Conservation (phyloP, 2,888 invertebrate genomes). For the Nemoura dubitans region DNA sequence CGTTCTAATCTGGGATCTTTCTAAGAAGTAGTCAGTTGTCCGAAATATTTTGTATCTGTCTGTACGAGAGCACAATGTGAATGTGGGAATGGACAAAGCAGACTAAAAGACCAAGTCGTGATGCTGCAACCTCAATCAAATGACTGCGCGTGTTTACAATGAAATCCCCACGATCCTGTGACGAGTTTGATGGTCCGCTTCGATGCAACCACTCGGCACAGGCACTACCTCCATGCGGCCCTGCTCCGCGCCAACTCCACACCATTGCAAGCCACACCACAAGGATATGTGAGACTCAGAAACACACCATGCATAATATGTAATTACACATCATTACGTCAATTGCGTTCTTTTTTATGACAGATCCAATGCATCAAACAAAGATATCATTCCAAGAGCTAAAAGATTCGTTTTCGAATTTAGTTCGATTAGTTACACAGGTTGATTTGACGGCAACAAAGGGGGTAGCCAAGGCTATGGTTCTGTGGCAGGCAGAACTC, state of each 20-base stretch:
- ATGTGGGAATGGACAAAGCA: conserved; percentile 41
- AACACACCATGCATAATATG: conserved; percentile 40
- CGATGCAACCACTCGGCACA: not conserved
- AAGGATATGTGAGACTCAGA: not conserved
- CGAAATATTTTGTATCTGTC: conserved; percentile 23
- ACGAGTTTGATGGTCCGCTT: conserved; percentile 1
- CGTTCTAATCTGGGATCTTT: conserved; percentile 22
- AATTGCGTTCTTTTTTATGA: conserved; percentile 32
- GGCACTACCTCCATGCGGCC: not conserved
- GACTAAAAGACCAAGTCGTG: conserved; percentile 34
- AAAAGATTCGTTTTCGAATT: conserved; percentile 16
- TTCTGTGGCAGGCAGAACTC: not conserved
- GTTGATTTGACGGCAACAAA: conserved; percentile 17
- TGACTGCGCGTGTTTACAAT: conserved; percentile 32
- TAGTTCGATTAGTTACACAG: conserved; percentile 19
- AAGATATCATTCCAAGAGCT: conserved; percentile 40
- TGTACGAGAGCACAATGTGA: conserved; percentile 36
- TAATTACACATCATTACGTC: conserved; percentile 39
- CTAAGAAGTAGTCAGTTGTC: conserved; percentile 9
- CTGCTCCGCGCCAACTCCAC: not conserved
- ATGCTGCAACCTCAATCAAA: conserved; percentile 35
- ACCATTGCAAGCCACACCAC: too few relatives aligned
- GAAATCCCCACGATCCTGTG: conserved; percentile 34
- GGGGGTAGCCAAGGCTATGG: not conserved
- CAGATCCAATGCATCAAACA: conserved; percentile 34